These are phyloP conservation scores for Poeciliopsis retropinna DNA, from an alignment of 2,113 vertebrate genomes.

Conservation along the genomic window DNA sequence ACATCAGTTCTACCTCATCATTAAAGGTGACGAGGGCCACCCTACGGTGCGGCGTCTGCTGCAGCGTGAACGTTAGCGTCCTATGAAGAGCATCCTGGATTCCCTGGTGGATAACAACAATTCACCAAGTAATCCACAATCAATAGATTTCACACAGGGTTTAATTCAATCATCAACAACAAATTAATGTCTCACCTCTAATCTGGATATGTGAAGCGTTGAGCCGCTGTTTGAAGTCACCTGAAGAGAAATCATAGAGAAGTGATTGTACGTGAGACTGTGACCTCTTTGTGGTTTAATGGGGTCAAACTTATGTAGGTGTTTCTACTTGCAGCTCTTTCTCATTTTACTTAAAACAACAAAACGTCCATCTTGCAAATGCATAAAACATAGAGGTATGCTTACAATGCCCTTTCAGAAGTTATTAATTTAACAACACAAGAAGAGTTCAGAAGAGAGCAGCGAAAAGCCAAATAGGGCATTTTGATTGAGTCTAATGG, in stretches of 20 bases:
- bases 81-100: slow-evolving; percentile 79
- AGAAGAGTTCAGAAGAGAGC: background rate
- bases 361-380: background rate
- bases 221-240: slow-evolving; percentile 54
- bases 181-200: slow-evolving; percentile 63
- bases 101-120: slow-evolving; percentile 50
- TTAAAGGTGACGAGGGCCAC: slow-evolving; percentile 80
- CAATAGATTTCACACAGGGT: background rate
- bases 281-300: background rate
- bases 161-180: background rate
- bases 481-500: background rate
- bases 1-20: slow-evolving; percentile 65
- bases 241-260: slow-evolving; percentile 33
- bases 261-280: background rate
- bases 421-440: background rate
- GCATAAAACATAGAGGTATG: background rate
- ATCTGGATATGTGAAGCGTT: slow-evolving; percentile 67
- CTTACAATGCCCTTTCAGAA: background rate
- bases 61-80: slow-evolving; percentile 60
- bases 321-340: background rate
- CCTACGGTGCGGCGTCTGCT: slow-evolving; percentile 71
- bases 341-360: background rate
- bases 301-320: background rate
- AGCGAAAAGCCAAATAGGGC: background rate
- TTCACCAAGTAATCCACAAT: background rate